These are phyloP conservation scores for Leptinotarsa peninsularis DNA, from an alignment of 2,888 invertebrate species.

Conservation along the genomic window DNA sequence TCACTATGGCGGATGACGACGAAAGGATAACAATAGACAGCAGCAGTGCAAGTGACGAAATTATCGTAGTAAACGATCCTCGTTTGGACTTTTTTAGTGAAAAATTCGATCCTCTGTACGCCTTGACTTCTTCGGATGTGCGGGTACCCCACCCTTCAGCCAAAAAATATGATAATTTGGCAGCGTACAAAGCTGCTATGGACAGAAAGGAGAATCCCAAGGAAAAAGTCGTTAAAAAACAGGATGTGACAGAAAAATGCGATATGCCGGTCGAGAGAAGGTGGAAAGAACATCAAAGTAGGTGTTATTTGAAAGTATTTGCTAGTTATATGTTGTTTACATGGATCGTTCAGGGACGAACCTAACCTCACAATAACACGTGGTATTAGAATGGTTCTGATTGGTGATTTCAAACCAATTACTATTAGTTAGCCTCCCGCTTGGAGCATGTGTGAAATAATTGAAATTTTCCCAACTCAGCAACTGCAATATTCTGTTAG, in stretches of 20 bases:
- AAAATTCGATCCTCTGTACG: slow-evolving; percentile 78
- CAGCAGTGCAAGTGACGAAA: slow-evolving; percentile 31
- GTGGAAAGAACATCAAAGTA: slow-evolving; percentile 69
- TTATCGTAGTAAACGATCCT: slow-evolving; percentile 62
- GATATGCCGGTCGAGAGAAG: slow-evolving; percentile 52
- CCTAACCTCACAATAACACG: slow-evolving; percentile 36
- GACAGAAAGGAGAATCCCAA: slow-evolving; percentile 29
- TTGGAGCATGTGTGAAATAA: too few species aligned
- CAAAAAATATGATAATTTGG: slow-evolving; percentile 76
- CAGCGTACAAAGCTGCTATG: slow-evolving; percentile 70
- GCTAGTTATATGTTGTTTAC: not conserved
- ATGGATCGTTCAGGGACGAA: not conserved
- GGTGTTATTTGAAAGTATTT: slow-evolving; percentile 42
- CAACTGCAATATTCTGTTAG: too few species aligned
- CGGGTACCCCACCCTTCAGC: slow-evolving; percentile 71
- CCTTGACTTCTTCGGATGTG: slow-evolving; percentile 72
- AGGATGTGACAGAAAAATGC: slow-evolving; percentile 14
- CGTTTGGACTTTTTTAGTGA: slow-evolving; percentile 70
- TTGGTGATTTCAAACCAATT: not conserved
- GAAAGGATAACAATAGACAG: slow-evolving; percentile 25
- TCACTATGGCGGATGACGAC: slow-evolving; percentile 43
- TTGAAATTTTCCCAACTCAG: too few species aligned
- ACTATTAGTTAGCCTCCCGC: not conserved
- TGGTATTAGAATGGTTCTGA: slow-evolving; percentile 6
- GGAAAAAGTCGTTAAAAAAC: slow-evolving; percentile 56